A percentile compares a stretch with the other conserved stretches of the same genome.
Conservation (phyloP, 2,113 vertebrate species). For the Spilogale gracilis region DNA sequence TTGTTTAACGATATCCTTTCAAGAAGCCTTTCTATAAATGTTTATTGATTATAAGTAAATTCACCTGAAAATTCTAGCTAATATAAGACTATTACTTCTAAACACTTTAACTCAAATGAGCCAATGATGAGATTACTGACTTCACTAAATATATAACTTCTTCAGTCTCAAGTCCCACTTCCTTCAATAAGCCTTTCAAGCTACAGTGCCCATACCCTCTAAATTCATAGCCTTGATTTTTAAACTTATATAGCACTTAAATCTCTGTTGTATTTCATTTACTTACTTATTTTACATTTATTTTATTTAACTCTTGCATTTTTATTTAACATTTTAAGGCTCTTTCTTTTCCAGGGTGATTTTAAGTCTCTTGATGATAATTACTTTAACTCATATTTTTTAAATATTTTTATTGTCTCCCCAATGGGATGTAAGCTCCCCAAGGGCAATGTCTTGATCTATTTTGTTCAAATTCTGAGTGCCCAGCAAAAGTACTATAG, state of each 20-base stretch:
- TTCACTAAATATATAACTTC: background rate
- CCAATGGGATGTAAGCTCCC: background rate
- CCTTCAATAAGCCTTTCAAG: background rate
- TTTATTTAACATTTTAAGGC: constrained; percentile 1
- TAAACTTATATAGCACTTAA: background rate
- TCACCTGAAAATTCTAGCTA: background rate
- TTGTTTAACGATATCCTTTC: constrained; percentile 45
- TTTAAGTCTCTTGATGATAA: background rate
- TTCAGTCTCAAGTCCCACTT: background rate
- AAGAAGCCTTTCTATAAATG: background rate
- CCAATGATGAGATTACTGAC: background rate
- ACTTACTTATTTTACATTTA: background rate
- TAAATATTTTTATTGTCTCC: background rate
- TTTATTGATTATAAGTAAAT: constrained; percentile 41
- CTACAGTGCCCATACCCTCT: background rate
- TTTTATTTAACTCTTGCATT: constrained; percentile 13
- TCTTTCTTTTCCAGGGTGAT: background rate
- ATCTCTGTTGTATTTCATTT: background rate
- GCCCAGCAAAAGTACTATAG: background rate
- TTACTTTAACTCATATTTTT: background rate
- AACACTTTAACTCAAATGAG: background rate
- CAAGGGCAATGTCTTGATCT: background rate
- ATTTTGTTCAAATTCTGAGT: background rate
- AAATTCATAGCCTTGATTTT: background rate
- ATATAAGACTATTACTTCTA: background rate